phyloP scores from a whole-genome alignment of 2,888 invertebrate genomes.

The Dysmachus trigonus region DNA sequence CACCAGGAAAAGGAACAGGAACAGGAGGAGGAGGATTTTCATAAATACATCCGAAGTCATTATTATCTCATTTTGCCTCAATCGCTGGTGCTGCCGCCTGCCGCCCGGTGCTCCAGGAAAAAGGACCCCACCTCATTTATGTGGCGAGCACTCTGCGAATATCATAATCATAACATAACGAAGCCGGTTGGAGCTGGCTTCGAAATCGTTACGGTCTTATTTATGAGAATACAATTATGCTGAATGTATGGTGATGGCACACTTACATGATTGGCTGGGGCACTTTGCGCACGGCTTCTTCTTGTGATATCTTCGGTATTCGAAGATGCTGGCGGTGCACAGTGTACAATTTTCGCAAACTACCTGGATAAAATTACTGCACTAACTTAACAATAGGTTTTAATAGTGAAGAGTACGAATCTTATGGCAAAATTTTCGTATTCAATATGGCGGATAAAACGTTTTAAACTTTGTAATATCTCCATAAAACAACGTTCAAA shows the following conservation, averaged over 20 bases:
- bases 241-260: slow-evolving; percentile 15
- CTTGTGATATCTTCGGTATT: not conserved
- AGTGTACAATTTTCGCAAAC: not conserved
- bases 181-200: not conserved
- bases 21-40: not conserved
- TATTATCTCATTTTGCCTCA: slow-evolving; percentile 27
- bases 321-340: not conserved
- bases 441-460: too few relatives aligned
- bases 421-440: too few relatives aligned
- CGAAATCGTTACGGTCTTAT: slow-evolving; percentile 27
- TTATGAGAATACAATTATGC: slow-evolving; percentile 38
- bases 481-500: too few relatives aligned
- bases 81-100: too few relatives aligned
- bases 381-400: too few relatives aligned
- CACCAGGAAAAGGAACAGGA: slow-evolving; percentile 7
- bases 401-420: too few relatives aligned
- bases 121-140: not conserved
- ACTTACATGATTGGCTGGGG: not conserved
- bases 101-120: not conserved
- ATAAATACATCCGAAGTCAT: slow-evolving; percentile 28
- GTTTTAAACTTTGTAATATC: too few relatives aligned
- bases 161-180: slow-evolving; percentile 33
- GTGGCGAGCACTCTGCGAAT: not conserved
- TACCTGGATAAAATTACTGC: too few relatives aligned
- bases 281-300: not conserved